Base-by-base conservation (phyloP, 2,113 vertebrate species). In the Furnarius figulus region DNA sequence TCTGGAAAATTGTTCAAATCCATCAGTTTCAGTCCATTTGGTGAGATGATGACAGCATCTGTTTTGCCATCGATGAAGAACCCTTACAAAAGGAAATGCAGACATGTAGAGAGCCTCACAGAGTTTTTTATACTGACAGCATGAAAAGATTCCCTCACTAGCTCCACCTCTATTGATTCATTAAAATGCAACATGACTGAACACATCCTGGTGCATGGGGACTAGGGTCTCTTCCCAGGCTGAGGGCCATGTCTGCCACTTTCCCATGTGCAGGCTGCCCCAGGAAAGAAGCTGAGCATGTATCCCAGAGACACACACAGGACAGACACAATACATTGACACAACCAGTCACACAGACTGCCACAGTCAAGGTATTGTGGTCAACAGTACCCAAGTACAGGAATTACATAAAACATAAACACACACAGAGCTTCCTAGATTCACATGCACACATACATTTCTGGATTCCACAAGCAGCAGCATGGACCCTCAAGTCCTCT, bases 21-120 rank as follows among this genome's bases (percentile, higher is more conserved):
- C 3, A 21, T 5, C 1, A 0, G 5, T 44, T 74, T 59, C 37
- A 44, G 18, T 67, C 33, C 19, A 3, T 46, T 59, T 1, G 2
- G 8, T 81, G 2, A 1, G 4, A 11, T 33, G 13, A 16, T 46
- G 15, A 61, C 1, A 4, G 33, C 16, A 59, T n/a, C 61, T 73
- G 8, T 30, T 2, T 39, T 67, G 23, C 28, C 6, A 10, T 14
- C 1, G 8, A 46, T 8, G 8, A 75, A 44, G 68, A 66, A 28
- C 2, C 10, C 8, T 46, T 19, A 22, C 12, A 24, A 39, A 74
- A 59, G 12, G 5, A 59, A 2, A 0, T 11, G 5, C 7, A 37
- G 5, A 19, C 33, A 52, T 1, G 5, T 19, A 66, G 6, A 46
- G 2, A 6, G 27, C 37, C 25, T 59, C 3, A 10, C 6, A 28